These are phyloP conservation scores for Eurytoma californica DNA, from an alignment of 2,888 invertebrate species.

Conservation along the genomic window DNA sequence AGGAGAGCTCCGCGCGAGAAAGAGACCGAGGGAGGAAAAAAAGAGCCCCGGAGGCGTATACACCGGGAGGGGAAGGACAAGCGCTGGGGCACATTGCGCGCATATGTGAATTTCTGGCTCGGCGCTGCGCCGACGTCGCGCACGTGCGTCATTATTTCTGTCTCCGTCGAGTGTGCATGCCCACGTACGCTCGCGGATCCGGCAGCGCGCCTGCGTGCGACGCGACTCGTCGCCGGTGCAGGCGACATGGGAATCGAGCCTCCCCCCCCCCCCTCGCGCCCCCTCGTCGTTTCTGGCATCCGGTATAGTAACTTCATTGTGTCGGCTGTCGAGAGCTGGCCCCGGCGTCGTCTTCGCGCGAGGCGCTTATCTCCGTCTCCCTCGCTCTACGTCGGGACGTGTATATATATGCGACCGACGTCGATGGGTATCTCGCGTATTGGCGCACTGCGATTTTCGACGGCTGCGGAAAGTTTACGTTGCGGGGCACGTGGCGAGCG, in stretches of 20 bases:
- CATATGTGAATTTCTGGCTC: slow-evolving; percentile 33
- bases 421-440: background rate
- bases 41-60: background rate
- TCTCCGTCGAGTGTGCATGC: background rate
- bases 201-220: slow-evolving; percentile 23
- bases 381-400: slow-evolving; percentile 1
- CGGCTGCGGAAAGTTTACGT: no score
- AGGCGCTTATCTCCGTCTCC: background rate
- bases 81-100: slow-evolving; percentile 14
- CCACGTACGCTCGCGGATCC: background rate
- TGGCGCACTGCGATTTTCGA: no score
- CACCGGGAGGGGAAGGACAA: background rate
- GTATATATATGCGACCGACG: background rate
- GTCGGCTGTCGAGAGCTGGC: background rate
- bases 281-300: slow-evolving; percentile 26
- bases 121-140: background rate
- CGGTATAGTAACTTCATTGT: slow-evolving; percentile 54
- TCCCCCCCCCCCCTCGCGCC: background rate
- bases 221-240: background rate
- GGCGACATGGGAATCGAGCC: slow-evolving; percentile 52
- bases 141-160: slow-evolving; percentile 42
- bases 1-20: background rate
- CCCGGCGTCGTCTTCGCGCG: slow-evolving; percentile 14
- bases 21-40: background rate
- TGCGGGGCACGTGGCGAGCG: no score